Conservation (phyloP, 2,113 vertebrate species). For the Corydoras maculifer region DNA sequence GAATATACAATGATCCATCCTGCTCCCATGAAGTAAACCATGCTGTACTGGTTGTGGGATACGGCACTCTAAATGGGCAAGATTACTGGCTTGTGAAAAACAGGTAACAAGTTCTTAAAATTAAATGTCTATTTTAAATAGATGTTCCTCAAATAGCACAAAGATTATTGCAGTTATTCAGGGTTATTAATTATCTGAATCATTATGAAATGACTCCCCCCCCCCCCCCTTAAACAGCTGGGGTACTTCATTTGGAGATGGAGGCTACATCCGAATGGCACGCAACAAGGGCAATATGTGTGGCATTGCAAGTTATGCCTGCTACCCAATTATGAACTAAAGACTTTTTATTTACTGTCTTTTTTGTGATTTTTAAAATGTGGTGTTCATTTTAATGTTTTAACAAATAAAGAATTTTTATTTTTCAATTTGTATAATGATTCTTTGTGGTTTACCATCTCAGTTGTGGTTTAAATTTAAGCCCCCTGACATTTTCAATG, state of each 20-base stretch:
- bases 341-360: no score
- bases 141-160: neutral
- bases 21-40: conserved; percentile 75
- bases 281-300: conserved; percentile 69
- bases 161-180: no score
- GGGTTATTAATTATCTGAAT: no score
- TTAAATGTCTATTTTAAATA: neutral
- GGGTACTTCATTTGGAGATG: conserved; percentile 58
- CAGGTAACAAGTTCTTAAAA: conserved; percentile 66
- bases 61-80: conserved; percentile 68
- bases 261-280: conserved; percentile 68
- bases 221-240: no score
- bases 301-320: conserved; percentile 57
- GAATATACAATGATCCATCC: conserved; percentile 73
- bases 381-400: no score
- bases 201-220: no score
- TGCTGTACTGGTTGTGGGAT: conserved; percentile 75
- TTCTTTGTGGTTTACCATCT: no score
- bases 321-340: conserved; percentile 56
- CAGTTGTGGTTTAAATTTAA: no score
- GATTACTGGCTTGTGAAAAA: conserved; percentile 95
- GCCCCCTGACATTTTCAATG: no score
- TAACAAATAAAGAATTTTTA: no score
- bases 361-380: no score
- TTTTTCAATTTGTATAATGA: no score